phyloP scores from a whole-genome alignment of 2,797 vertebrate genomes.

The Xerus rutilus region DNA sequence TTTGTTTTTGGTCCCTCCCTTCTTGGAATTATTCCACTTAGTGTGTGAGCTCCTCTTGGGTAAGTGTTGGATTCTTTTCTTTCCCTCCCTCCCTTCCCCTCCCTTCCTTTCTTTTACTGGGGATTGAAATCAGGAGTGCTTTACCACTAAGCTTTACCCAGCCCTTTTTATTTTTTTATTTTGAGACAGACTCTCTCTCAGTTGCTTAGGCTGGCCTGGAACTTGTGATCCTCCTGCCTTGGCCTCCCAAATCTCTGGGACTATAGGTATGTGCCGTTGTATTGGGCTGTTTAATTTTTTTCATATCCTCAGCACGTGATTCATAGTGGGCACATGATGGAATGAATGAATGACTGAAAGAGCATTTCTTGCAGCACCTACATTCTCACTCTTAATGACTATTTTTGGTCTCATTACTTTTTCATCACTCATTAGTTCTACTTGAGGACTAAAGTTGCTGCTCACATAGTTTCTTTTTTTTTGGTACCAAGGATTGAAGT shows the following conservation, averaged over 20 bases:
- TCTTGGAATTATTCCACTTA: constrained; percentile 1
- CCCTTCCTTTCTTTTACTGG: too few species aligned
- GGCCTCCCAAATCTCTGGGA: too few species aligned
- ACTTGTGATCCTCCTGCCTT: too few species aligned
- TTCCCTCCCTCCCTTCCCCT: too few species aligned
- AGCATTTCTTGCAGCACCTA: not conserved
- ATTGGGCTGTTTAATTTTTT: constrained; percentile 34
- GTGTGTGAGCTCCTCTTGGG: not conserved
- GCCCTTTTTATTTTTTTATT: too few species aligned
- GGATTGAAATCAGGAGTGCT: too few species aligned
- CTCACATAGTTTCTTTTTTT: not conserved
- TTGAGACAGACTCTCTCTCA: too few species aligned
- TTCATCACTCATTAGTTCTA: not conserved
- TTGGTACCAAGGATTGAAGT: too few species aligned
- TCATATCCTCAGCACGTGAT: not conserved
- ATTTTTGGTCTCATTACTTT: constrained; percentile 1
- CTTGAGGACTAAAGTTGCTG: not conserved
- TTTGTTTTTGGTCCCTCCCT: not conserved
- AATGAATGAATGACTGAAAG: not conserved
- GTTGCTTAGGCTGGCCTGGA: too few species aligned
- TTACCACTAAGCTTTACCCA: too few species aligned
- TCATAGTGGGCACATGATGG: not conserved
- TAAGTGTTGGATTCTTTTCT: not conserved
- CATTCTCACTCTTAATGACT: not conserved
- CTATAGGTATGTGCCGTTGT: too few species aligned